Percentiles rank a stretch among this genome's conserved stretches.
These are phyloP conservation scores for Brachynemurus nebulosus DNA, from an alignment of 2,888 invertebrate species.

Conservation along the genomic window DNA sequence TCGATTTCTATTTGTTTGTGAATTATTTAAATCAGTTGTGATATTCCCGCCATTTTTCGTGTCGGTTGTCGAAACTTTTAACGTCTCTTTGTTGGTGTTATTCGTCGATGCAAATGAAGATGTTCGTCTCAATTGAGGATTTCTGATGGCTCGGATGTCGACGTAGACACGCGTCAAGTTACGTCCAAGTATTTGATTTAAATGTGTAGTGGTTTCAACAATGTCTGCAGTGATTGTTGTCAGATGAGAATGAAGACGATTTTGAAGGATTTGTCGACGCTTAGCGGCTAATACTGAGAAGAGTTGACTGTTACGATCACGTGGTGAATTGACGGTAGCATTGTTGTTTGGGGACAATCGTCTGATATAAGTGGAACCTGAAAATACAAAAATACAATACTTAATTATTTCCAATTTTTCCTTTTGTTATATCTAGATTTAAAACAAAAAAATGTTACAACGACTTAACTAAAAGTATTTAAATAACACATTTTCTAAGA, in stretches of 20 bases:
- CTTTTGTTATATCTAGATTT: no score
- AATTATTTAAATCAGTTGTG: neutral
- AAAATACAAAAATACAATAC: neutral
- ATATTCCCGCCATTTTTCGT: neutral
- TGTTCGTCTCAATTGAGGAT: neutral
- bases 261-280: constrained; percentile 42
- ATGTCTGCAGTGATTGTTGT: constrained; percentile 32
- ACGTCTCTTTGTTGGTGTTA: neutral
- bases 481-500: no score
- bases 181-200: constrained; percentile 14
- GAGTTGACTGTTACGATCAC: constrained; percentile 37
- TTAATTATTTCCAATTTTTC: no score
- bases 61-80: no score
- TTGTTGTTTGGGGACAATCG: neutral
- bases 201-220: constrained; percentile 30
- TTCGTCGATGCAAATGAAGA: neutral
- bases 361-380: neutral
- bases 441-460: no score
- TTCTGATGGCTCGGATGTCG: constrained; percentile 5
- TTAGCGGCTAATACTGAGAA: constrained; percentile 45
- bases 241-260: constrained; percentile 37
- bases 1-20: neutral
- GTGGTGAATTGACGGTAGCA: neutral
- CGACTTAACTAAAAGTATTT: no score
- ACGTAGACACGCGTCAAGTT: constrained; percentile 3